Conservation (phyloP, 2,113 vertebrate genomes). For the Pandion haliaetus region DNA sequence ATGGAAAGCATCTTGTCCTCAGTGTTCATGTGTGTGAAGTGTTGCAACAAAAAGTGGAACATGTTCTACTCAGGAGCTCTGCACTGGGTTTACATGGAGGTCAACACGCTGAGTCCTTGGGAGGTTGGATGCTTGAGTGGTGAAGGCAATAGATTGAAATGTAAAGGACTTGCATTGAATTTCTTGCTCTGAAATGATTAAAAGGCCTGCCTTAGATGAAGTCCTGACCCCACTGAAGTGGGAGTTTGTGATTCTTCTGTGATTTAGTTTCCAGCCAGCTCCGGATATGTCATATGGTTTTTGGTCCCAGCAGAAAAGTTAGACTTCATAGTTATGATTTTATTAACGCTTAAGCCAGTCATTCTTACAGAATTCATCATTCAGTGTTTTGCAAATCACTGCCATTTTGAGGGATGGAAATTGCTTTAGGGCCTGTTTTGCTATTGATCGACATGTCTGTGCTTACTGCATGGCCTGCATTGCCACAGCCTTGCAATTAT, state of each 20-base stretch:
- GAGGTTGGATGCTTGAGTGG: neutral
- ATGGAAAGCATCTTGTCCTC: neutral
- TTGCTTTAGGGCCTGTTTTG: neutral
- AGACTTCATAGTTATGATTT: neutral
- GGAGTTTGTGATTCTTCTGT: conserved; percentile 9
- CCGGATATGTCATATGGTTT: neutral
- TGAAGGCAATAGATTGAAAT: neutral
- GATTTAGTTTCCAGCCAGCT: conserved; percentile 1
- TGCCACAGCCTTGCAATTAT: neutral
- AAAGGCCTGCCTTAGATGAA: neutral
- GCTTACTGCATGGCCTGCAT: neutral
- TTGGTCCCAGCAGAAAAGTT: conserved; percentile 21
- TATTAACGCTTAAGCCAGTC: neutral
- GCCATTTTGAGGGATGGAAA: conserved; percentile 29
- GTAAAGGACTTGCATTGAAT: neutral
- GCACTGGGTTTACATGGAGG: neutral
- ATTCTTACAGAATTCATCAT: neutral
- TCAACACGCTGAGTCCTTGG: neutral
- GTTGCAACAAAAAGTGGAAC: neutral
- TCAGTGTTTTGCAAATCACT: conserved; percentile 20
- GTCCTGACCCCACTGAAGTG: neutral
- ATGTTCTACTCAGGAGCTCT: neutral
- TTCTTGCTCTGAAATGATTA: conserved; percentile 8
- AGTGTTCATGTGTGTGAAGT: neutral
- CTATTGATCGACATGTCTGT: neutral